Evolutionary conservation across 2,797 vertebrate species (phyloP).

Genomic region (Ctenopoma kingsleyae): DNA sequence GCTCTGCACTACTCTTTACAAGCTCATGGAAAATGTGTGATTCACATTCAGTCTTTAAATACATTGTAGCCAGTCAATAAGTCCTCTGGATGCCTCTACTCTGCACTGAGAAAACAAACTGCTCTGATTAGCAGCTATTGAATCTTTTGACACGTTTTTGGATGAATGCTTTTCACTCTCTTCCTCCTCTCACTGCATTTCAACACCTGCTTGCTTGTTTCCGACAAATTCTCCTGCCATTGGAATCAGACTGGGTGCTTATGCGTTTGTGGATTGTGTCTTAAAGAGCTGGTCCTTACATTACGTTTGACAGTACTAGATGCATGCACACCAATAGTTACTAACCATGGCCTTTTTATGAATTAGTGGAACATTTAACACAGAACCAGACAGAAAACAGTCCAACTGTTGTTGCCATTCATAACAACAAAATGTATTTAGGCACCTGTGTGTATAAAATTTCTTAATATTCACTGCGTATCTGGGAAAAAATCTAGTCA

Average conservation of each 20-base stretch:
- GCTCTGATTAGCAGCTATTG: constrained; percentile 67
- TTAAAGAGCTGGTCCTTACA: not conserved
- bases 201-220: not conserved
- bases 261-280: not conserved
- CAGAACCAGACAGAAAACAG: no score
- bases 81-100: constrained; percentile 68
- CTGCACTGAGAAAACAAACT: constrained; percentile 45
- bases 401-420: no score
- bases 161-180: constrained; percentile 18
- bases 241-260: not conserved
- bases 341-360: no score
- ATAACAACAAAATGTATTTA: no score
- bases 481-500: no score
- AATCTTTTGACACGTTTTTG: constrained; percentile 46
- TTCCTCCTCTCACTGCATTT: not conserved
- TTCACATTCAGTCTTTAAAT: constrained; percentile 8
- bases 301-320: not conserved
- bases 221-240: not conserved
- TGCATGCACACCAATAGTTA: not conserved
- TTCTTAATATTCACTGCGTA: no score
- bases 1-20: not conserved
- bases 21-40: constrained; percentile 35
- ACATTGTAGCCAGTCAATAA: constrained; percentile 62
- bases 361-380: no score
- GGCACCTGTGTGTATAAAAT: no score